These are phyloP conservation scores for Sphaerophoria taeniata DNA, from an alignment of 2,888 invertebrate species.

Conservation along the genomic window DNA sequence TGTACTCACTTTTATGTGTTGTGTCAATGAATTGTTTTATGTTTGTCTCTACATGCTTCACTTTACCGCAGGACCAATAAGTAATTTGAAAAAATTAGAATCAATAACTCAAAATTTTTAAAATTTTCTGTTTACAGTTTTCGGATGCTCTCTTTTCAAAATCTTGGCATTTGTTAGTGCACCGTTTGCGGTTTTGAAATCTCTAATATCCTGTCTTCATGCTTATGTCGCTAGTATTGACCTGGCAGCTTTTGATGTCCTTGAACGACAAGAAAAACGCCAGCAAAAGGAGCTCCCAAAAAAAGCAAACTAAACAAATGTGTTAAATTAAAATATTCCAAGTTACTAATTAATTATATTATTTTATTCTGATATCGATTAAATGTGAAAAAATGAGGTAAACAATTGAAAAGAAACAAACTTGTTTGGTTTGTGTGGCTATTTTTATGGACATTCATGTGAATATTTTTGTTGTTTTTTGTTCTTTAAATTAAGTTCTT, in stretches of 20 bases:
- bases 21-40: constrained; percentile 98
- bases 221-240: constrained; percentile 95
- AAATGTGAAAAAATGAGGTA: too few relatives aligned
- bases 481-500: too few relatives aligned
- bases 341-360: too few relatives aligned
- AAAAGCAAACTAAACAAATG: constrained; percentile 79
- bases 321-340: constrained; percentile 55
- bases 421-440: too few relatives aligned
- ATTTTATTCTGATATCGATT: too few relatives aligned
- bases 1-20: constrained; percentile 97
- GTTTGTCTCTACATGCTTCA: constrained; percentile 94
- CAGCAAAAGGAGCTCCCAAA: constrained; percentile 80
- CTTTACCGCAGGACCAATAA: constrained; percentile 94
- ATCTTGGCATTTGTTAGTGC: constrained; percentile 88
- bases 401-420: too few relatives aligned
- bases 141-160: constrained; percentile 89
- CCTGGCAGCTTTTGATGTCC: constrained; percentile 92
- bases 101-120: neutral
- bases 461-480: too few relatives aligned
- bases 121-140: constrained; percentile 85
- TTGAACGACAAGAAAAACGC: constrained; percentile 87
- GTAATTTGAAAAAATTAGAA: constrained; percentile 84
- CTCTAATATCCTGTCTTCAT: constrained; percentile 94
- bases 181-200: constrained; percentile 95
- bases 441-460: too few relatives aligned